A percentile compares a stretch with the other conserved stretches of the same genome.
Evolutionary conservation across 1,140 invertebrate genomes (phyloP).

Genomic region (Lucilia cuprina): DNA sequence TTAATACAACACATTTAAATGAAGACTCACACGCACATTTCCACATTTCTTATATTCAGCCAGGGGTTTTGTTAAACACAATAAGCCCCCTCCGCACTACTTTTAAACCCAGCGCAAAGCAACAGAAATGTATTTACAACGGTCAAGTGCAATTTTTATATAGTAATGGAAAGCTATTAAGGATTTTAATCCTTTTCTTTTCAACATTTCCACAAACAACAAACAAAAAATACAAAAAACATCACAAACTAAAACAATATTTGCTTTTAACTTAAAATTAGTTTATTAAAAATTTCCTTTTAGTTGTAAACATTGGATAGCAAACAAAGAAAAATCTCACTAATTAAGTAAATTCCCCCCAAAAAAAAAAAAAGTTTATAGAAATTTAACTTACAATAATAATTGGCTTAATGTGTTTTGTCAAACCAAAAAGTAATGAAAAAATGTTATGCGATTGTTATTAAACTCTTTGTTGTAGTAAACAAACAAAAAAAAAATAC

Average conservation of each 20-base stretch:
- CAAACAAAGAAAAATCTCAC: not conserved
- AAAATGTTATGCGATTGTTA: slow-evolving; percentile 3
- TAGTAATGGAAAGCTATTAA: not conserved
- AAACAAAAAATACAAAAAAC: not conserved
- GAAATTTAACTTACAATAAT: not conserved
- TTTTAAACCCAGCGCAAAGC: not conserved
- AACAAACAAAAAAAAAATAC: not conserved
- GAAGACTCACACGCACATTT: not conserved
- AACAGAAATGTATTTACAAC: not conserved
- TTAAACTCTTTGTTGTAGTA: slow-evolving; percentile 12
- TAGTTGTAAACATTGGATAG: not conserved
- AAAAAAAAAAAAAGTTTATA: not conserved
- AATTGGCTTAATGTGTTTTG: not conserved
- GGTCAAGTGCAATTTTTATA: not conserved
- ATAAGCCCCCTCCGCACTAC: not conserved
- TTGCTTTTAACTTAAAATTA: not conserved
- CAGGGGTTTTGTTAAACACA: not conserved
- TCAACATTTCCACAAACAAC: not conserved
- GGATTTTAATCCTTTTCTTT: not conserved
- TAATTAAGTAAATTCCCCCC: not conserved
- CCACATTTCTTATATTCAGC: not conserved
- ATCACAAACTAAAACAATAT: not conserved
- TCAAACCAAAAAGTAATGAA: not conserved
- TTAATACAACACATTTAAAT: not conserved
- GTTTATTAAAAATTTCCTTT: not conserved